Evolutionary conservation across 2,113 vertebrate genomes (phyloP), one percentile per base, ranked within the genome.

Genomic region (Centropus bengalensis): DNA sequence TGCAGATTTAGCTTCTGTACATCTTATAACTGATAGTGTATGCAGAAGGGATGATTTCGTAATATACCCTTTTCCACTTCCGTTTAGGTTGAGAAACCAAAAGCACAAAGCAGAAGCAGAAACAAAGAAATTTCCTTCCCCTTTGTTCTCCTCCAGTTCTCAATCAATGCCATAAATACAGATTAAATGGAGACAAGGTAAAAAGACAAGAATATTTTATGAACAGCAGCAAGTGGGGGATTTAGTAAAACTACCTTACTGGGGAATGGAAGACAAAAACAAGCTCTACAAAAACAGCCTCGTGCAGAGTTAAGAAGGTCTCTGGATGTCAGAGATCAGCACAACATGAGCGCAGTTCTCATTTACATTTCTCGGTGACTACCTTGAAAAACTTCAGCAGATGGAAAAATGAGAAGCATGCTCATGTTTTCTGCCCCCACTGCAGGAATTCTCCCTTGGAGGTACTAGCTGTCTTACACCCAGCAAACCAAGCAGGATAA

Each of bases 111-210:
- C n/a, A n/a, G 15, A 33, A 74, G 36, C 21, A 87, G 59, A 70
- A 93, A 60, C 5, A 62, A 82, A 73, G 36, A 67, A 10, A 56
- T 32, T 36, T 5, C n/a, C 14, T 14, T 4, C 14, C 12, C 9
- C 40, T 38, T 54, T 45, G 16, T 5, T 71, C 21, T 51, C 55
- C 14, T 44, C 38, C 49, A 71, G 33, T 19, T 83, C 10, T 70
- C 33, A 59, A 3, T 70, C 33, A 59, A 3, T 62, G 88, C 17
- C 28, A 42, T 0, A 0, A 70, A 12, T 13, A 70, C 0, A 74
- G 27, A 42, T 42, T 51, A 5, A 2, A 32, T 82, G 49, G 58
- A 19, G 4, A 58, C 10, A 55, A n/a, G 6, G 5, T 16, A 60
- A 64, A 81, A 70, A 68, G 4, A 51, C 28, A 81, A 66, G 40